Conservation (phyloP, 2,113 vertebrate species). For the Nothobranchius kuhntae region DNA sequence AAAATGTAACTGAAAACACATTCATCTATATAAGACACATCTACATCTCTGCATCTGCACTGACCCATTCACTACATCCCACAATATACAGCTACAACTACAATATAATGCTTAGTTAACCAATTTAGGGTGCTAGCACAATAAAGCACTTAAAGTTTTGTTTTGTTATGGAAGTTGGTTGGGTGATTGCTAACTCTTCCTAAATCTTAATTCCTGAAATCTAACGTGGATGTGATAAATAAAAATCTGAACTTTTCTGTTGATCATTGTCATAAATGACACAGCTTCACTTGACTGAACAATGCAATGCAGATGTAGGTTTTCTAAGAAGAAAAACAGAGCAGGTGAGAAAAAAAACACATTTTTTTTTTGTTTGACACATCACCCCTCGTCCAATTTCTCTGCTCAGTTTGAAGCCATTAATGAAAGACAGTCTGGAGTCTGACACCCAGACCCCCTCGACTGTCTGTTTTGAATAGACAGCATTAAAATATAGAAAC, state of each 20-base stretch:
- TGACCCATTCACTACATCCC: too few species aligned
- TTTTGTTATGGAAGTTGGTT: too few species aligned
- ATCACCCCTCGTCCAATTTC: slow-evolving; percentile 28
- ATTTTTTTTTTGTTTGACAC: slow-evolving; percentile 26
- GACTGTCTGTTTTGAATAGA: slow-evolving; percentile 17
- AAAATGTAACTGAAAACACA: too few species aligned
- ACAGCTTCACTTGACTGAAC: neutral
- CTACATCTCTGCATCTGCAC: too few species aligned
- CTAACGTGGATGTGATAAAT: neutral
- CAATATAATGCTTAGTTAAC: too few species aligned
- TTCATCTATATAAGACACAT: too few species aligned
- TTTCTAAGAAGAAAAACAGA: slow-evolving; percentile 12
- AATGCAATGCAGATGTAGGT: neutral
- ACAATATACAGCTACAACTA: too few species aligned
- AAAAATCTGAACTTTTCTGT: slow-evolving; percentile 2
- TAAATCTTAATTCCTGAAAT: neutral
- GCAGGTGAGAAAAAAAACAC: slow-evolving; percentile 23
- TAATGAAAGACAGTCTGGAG: slow-evolving; percentile 36
- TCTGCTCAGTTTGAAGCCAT: slow-evolving; percentile 25
- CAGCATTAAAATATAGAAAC: neutral
- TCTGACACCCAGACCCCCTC: slow-evolving; percentile 36
- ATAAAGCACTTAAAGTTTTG: too few species aligned
- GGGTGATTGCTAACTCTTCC: neutral
- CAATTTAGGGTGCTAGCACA: too few species aligned
- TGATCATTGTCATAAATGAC: neutral